Evolutionary conservation across 2,888 invertebrate species (phyloP).

Genomic region (Strigamia crassipes): DNA sequence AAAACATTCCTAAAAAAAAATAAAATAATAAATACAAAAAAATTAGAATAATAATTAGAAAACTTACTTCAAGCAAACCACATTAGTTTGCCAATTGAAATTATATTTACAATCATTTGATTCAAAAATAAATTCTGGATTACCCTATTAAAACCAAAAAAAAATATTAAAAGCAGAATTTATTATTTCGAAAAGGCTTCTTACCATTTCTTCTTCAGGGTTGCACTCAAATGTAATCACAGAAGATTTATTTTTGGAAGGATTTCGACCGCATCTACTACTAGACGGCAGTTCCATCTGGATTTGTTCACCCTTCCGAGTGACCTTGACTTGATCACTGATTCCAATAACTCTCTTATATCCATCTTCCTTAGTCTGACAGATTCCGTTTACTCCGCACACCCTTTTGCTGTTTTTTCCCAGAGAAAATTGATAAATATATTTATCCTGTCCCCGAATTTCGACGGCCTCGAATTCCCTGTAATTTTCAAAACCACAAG

Average conservation of each 20-base stretch:
- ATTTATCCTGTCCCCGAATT: background rate
- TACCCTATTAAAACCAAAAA: background rate
- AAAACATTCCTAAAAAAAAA: background rate
- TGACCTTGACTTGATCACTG: background rate
- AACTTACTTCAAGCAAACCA: constrained; percentile 16
- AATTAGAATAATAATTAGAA: too few relatives aligned
- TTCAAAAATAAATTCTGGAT: constrained; percentile 44
- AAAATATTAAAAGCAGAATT: too few relatives aligned
- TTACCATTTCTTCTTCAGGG: background rate
- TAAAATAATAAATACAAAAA: too few relatives aligned
- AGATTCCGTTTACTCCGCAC: background rate
- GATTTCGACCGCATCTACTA: constrained; percentile 3
- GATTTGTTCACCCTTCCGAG: background rate
- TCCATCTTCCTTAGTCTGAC: background rate
- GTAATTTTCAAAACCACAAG: background rate
- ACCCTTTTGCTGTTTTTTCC: background rate
- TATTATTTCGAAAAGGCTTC: too few relatives aligned
- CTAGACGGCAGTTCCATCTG: background rate
- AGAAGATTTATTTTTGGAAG: background rate
- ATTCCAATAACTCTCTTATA: background rate
- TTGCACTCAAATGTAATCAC: constrained; percentile 17
- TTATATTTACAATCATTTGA: constrained; percentile 39
- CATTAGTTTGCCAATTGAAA: constrained; percentile 33
- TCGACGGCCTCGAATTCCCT: background rate
- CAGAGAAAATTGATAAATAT: background rate